Conservation (phyloP, 2,113 vertebrate species). For the Megaleporinus macrocephalus region DNA sequence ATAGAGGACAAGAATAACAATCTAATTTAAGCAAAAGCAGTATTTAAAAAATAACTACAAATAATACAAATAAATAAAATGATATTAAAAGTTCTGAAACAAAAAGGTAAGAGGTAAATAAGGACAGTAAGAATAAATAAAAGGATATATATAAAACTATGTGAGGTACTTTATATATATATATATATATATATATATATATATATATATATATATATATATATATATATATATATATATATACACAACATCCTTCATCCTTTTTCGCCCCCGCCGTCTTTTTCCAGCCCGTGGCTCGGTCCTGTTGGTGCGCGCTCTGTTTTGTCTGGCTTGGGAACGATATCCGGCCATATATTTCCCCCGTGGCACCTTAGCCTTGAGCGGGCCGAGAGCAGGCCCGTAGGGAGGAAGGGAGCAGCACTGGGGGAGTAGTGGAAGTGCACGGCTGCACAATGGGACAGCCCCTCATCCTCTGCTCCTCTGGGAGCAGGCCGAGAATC, state of each 20-base stretch:
- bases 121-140: no score
- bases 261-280: background rate
- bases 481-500: conserved; percentile 63
- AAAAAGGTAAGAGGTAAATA: no score
- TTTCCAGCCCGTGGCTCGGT: background rate
- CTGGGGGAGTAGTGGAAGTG: conserved; percentile 72
- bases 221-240: background rate
- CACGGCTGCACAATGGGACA: conserved; percentile 71
- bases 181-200: no score
- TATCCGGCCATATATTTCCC: conserved; percentile 75
- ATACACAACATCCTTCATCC: background rate
- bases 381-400: conserved; percentile 78
- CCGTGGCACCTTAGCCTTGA: conserved; percentile 84
- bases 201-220: background rate
- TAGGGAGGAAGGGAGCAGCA: conserved; percentile 80
- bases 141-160: no score
- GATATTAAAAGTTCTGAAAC: no score
- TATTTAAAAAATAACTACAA: no score
- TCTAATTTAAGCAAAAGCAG: no score
- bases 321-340: conserved; percentile 83
- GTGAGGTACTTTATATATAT: no score
- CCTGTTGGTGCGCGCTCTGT: conserved; percentile 62
- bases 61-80: no score
- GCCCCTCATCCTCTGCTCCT: conserved; percentile 45
- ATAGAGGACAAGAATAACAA: no score